These are phyloP conservation scores for Sebastes paucispinis DNA, from an alignment of 2,797 vertebrate genomes.

Conservation along the genomic window DNA sequence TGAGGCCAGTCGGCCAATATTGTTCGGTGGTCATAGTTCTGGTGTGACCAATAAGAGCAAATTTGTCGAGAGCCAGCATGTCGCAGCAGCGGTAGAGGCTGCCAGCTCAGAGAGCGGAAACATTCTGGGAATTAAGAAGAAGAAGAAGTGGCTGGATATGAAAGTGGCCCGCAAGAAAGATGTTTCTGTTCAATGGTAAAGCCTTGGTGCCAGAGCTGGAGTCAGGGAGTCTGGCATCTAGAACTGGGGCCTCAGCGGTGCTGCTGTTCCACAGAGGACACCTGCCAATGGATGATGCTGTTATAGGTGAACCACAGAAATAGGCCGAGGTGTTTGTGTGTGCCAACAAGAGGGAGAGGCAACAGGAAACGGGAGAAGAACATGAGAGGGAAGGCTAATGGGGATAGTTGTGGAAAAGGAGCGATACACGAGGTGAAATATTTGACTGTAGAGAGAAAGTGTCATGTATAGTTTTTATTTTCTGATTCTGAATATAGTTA, in stretches of 20 bases:
- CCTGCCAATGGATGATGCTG: slow-evolving; percentile 17
- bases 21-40: slow-evolving; percentile 3
- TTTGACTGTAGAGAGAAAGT: background rate
- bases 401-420: background rate
- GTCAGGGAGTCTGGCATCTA: slow-evolving; percentile 9
- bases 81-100: background rate
- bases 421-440: background rate
- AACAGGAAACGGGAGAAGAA: background rate
- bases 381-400: background rate
- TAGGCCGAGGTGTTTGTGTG: background rate
- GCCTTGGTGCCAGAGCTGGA: background rate
- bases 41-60: slow-evolving; percentile 8
- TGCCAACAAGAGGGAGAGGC: background rate
- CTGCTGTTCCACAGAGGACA: slow-evolving; percentile 1
- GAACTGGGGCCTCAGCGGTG: background rate
- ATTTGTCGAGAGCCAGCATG: slow-evolving; percentile 5
- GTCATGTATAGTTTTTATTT: background rate
- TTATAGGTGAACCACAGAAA: slow-evolving; percentile 11
- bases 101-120: background rate
- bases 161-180: background rate
- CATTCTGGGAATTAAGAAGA: slow-evolving; percentile 1
- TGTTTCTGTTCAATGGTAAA: background rate
- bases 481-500: background rate
- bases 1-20: background rate
- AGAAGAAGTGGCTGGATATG: slow-evolving; percentile 7